These are phyloP conservation scores for Battus philenor DNA, from an alignment of 1,140 invertebrate species.

Conservation along the genomic window DNA sequence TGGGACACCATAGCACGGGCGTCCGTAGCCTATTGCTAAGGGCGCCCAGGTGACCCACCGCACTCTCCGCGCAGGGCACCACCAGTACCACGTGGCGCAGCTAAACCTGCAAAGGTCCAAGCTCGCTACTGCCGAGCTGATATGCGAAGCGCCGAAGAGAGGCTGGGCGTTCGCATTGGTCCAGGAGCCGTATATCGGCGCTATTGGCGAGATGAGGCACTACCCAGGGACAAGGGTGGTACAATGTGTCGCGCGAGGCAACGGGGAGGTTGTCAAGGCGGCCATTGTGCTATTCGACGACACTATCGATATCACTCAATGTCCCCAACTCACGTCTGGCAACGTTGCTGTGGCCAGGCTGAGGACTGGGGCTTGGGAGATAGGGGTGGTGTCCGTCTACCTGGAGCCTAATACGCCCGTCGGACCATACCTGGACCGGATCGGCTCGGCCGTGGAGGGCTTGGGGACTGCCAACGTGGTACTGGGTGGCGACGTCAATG, in stretches of 20 bases:
- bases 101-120: background rate
- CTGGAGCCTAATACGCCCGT: constrained; percentile 24
- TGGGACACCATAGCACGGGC: no score
- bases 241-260: background rate
- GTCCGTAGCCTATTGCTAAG: no score
- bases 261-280: constrained; percentile 13
- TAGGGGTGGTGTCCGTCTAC: constrained; percentile 29
- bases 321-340: background rate
- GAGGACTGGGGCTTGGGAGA: no score
- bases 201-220: background rate
- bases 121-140: background rate
- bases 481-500: constrained; percentile 29
- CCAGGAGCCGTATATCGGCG: constrained; percentile 12
- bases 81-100: background rate
- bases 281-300: constrained; percentile 13
- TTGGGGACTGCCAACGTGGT: constrained; percentile 18
- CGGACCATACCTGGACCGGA: constrained; percentile 14
- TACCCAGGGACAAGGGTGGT: background rate
- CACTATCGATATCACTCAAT: constrained; percentile 1
- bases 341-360: constrained; percentile 1
- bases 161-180: background rate
- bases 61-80: no score
- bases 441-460: background rate
- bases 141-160: background rate
- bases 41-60: no score